phyloP scores from a whole-genome alignment of 2,888 invertebrate species.

The Oeneis ivallda region DNA sequence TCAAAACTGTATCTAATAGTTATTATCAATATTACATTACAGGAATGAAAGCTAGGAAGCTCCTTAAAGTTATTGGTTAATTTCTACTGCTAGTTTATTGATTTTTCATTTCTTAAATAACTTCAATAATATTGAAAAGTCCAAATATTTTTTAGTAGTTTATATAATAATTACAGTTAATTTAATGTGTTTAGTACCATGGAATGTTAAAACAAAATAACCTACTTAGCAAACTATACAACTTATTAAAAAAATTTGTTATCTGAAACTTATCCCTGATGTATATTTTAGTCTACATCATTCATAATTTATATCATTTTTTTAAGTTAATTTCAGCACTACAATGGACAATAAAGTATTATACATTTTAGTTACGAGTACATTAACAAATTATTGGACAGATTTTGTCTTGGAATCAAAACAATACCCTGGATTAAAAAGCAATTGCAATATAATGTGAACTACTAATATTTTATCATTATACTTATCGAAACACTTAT shows the following conservation, averaged over 20 bases:
- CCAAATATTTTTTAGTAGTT: neutral
- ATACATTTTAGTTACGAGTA: too few species aligned
- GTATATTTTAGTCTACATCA: slow-evolving; percentile 1
- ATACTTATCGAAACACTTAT: neutral
- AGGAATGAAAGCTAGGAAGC: slow-evolving; percentile 8
- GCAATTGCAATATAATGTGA: too few species aligned
- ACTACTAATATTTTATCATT: too few species aligned
- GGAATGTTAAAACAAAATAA: slow-evolving; percentile 11
- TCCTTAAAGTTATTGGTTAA: neutral
- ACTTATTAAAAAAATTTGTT: neutral
- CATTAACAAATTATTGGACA: too few species aligned
- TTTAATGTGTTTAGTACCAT: slow-evolving; percentile 1
- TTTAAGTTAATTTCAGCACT: neutral
- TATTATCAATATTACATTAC: neutral
- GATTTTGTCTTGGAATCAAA: neutral
- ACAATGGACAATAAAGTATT: neutral
- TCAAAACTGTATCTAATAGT: neutral
- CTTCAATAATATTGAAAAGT: neutral
- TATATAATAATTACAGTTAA: slow-evolving; percentile 1
- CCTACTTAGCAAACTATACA: neutral
- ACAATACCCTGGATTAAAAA: too few species aligned
- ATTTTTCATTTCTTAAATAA: neutral
- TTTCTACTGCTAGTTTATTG: neutral
- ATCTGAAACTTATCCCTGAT: slow-evolving; percentile 14
- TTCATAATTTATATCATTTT: neutral